Base-by-base conservation (phyloP, 1,140 invertebrate species). In the Notospermus geniculatus region DNA sequence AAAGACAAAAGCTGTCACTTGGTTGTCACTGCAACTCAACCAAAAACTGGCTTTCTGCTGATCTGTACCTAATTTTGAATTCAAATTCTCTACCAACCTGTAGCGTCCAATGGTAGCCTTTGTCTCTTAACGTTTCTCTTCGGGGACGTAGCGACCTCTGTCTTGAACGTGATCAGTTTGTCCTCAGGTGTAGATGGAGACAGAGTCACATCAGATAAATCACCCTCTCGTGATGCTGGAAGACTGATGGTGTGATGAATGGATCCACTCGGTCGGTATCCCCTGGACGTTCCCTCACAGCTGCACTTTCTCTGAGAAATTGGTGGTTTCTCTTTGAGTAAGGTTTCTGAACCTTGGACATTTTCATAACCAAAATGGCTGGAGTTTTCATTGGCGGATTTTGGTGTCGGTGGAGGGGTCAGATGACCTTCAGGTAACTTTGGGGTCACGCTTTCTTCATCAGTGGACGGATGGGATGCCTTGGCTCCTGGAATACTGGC, bases 131-230 rank as follows among this genome's bases (percentile, higher is more conserved):
- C 9, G n/a, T 50, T 50, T 9, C 46, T 5, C 46, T 50, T 50
- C n/a, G 46, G 46, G 4, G 54, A 45, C 29, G 70, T 56, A 4
- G 78, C 71, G n/a, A 81, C 77, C 57, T 81, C 79, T 2, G 75
- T 72, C 60, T 75, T 77, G 65, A 81, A 80, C 2, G 76, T 76
- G 1, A 81, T 75, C 2, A 70, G 65, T 53, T 68, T 72, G 1
- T 78, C 77, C 19, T 54, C 57, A 29, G 66, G 64, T 5, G 59
- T 56, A 0, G 68, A 41, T 23, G 65, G 60, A n/a, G 59, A 59
- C 9, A 61, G 22, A 23, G 59, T 57, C n/a, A 64, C 23, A 32
- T 69, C 69, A 27, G 56, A 57, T 15, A 67, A 54, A 41, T 71
- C 69, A 32, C 63, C 67, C 7, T 50, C 25, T 50, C 46, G 4